phyloP scores from a whole-genome alignment of 2,888 invertebrate genomes.

The Hirtodrosophila confusa region DNA sequence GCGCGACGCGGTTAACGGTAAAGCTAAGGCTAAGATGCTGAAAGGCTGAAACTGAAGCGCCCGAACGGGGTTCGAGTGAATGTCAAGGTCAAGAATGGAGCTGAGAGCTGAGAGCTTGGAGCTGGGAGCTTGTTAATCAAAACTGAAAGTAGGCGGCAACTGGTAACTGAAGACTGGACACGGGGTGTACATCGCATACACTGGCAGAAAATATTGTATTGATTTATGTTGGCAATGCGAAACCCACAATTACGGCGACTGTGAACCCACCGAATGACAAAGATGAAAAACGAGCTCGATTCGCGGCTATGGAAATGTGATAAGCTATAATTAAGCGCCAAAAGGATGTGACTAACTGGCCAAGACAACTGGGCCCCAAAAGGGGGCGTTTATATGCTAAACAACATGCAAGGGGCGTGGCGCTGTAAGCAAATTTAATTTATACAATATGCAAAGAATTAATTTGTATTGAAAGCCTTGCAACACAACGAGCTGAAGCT shows the following conservation, averaged over 20 bases:
- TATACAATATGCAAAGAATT: conserved; percentile 82
- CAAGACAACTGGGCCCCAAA: conserved; percentile 6
- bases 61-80: conserved; percentile 23
- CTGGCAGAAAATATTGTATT: conserved; percentile 36
- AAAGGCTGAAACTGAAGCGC: conserved; percentile 9
- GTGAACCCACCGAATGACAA: conserved; percentile 66
- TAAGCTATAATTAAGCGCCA: conserved; percentile 82
- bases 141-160: not conserved
- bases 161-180: conserved; percentile 10
- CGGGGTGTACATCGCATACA: conserved; percentile 7
- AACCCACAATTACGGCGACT: conserved; percentile 72
- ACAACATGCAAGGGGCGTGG: conserved; percentile 82
- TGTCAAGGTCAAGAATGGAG: conserved; percentile 64
- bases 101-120: not conserved
- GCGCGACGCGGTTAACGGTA: conserved; percentile 44
- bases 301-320: conserved; percentile 81
- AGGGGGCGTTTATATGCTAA: conserved; percentile 82
- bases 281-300: conserved; percentile 80
- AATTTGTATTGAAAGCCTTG: conserved; percentile 59
- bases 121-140: conserved; percentile 18
- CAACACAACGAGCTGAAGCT: not conserved
- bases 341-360: conserved; percentile 52
- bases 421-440: conserved; percentile 82
- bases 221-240: conserved; percentile 75
- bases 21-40: conserved; percentile 25